Evolutionary conservation across 2,888 invertebrate species (phyloP), one percentile per base, ranked within the genome.

Genomic region (Ophioninae sp.): DNA sequence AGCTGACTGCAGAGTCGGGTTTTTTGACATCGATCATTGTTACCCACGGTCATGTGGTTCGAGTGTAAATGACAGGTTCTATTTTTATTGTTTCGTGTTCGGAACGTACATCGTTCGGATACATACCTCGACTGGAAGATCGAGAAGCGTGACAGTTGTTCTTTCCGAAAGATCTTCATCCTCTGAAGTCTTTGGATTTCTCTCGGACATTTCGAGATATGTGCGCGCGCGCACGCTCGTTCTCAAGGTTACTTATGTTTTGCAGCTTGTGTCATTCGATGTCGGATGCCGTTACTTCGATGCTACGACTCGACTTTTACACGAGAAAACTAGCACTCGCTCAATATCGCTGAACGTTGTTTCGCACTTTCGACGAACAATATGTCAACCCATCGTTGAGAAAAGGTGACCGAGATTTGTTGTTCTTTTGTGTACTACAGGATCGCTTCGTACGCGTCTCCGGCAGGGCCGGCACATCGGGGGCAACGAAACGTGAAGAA

Each of bases 121-220:
- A 88, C 89, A 70, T 79, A 91, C 91, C 89, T 92, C 91, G 62
- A 91, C 82, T 68, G 91, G 91, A 70, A 92, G 89, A 87, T 92
- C 89, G 82, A 88, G 82, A 41, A 91, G 84, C 62, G 90, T 89
- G 70, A 89, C 74, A 67, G 84, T 70, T 62, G 69, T 61, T 23
- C 72, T 72, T 50, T 84, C 80, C 6, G 75, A 20, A 21, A 44
- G 78, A 50, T 76, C 76, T 56, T 82, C 65, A 56, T 80, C 81
- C 59, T 37, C 61, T 23, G 73, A 74, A 69, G 73, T 72, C 56
- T 77, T 78, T 7, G 41, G 39, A 56, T 30, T 75, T 74, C 76
- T 75, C 37, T 61, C 23, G 23, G 80, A 77, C 85, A 68, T 85
- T 50, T 76, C 70, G 69, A 61, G 21, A 65, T n/a, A 62, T 68